Base-by-base conservation (phyloP, 2,113 vertebrate genomes). In the Brienomyrus longianalis region DNA sequence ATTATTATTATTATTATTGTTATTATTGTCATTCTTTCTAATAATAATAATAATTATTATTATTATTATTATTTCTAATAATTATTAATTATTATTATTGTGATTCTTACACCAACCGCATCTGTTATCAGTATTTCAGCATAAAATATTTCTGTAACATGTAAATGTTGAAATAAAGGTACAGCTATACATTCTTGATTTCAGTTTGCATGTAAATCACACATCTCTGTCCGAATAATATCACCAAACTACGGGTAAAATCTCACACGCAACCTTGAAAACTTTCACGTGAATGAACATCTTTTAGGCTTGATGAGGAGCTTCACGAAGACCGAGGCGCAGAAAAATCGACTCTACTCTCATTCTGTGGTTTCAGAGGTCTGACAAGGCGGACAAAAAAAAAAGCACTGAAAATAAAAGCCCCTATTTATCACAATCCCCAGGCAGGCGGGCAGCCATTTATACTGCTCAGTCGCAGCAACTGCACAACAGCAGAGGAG, bases 341-440 rank as follows among this genome's bases (percentile, higher is more conserved):
- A 88, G 50, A 54, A 88, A 43, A 62, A 88, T 59, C 31, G 1
- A 59, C 31, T 62, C 52, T 62, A 3, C 19, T 5, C 13, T 59
- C 52, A 86, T 52, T 88, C 21, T 47, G 86, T 47, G 52, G 17
- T 35, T 88, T 3, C 7, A 62, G 52, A n/a, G 39, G 35, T 21
- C 54, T 43, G 47, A 86, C 27, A 50, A 15, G 47, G 43, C 5
- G 23, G 47, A 47, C 15, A 13, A 52, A 70, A 92, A 91, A 91
- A 94, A 89, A 93, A 92, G 91, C 83, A 90, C 91, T 92, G 93
- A 90, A 93, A 92, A 92, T 89, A 90, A 92, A 93, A 89, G 91
- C 89, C 90, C 83, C 56, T 87, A 92, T 94, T 95, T 94, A 95
- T 95, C 95, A 95, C 93, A 95, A 95, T 94, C 87, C 91, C 52